Evolutionary conservation across 2,113 vertebrate species (phyloP).

Genomic region (Acanthisitta chloris): DNA sequence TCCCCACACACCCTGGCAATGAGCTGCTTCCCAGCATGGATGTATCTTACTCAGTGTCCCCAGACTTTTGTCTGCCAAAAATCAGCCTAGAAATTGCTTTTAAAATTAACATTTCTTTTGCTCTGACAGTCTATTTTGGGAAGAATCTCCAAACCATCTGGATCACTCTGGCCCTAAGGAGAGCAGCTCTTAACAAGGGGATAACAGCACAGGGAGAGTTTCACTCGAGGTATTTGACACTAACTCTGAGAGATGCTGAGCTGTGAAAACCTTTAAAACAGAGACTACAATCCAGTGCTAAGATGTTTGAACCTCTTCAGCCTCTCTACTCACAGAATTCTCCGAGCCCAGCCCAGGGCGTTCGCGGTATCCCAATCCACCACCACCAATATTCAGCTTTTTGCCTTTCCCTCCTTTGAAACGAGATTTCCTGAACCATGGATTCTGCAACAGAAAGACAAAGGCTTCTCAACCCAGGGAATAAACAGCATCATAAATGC

Average conservation of each 20-base stretch:
- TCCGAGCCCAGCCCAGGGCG: conserved; percentile 94
- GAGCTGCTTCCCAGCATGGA: not conserved
- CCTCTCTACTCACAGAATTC: conserved; percentile 81
- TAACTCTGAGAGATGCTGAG: not conserved
- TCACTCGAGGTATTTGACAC: not conserved
- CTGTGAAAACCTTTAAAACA: not conserved
- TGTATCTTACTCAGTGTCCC: not conserved
- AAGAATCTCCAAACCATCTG: not conserved
- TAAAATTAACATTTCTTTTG: not conserved
- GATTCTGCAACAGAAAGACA: conserved; percentile 77
- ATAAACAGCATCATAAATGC: not conserved
- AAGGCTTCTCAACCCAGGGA: not conserved
- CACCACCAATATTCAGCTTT: conserved; percentile 94
- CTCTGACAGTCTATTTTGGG: not conserved
- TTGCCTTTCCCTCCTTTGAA: conserved; percentile 97
- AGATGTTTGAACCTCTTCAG: not conserved
- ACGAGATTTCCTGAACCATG: conserved; percentile 96
- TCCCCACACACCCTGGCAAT: rapidly evolving
- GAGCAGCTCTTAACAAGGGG: not conserved
- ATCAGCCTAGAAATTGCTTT: not conserved
- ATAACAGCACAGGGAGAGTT: not conserved
- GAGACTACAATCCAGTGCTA: not conserved
- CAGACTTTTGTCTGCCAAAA: not conserved
- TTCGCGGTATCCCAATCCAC: conserved; percentile 93
- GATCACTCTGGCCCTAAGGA: not conserved